Base-by-base conservation (phyloP, 2,888 invertebrate species). In the Parasteatoda lunata region DNA sequence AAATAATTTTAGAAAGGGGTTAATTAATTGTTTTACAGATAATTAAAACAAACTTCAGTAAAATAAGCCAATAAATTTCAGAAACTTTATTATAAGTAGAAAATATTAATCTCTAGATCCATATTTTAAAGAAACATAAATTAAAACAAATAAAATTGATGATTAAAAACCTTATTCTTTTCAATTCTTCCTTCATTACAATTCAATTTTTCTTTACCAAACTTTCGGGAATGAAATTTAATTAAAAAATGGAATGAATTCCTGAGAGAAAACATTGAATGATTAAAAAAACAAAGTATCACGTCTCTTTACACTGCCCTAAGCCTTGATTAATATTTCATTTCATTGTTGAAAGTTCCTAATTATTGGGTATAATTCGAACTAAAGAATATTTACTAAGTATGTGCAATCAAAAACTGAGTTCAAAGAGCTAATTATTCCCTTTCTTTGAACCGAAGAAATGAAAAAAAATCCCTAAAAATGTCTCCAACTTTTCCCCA, bases 401-500 rank as follows among this genome's bases (percentile, higher is more conserved):
- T 30, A 76, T 49, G 69, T 45, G 76, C 64, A 77, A 71, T 83
- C 72, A 77, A 78, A 78, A 77, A 66, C 66, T 47, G 78, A 76
- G 65, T 77, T 83, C 82, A 84, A 84, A 77, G 65, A 77, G 52
- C 77, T 72, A 84, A 84, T 84, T 84, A 84, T 84, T 84, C 77
- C 47, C 47, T 30, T 52, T 15, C 13, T 30, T 64, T 15, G 52
- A 68, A 72, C 59, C 59, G 59, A 59, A 59, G n/a, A n/a, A 59
- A 59, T 13, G n/a, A n/a, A 59, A 59, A n/a, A 13, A 13, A 13
- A 13, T 13, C 9, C 9, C 9, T 13, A 59, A 59, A n/a, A 59
- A 59, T 59, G 6, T 59, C n/a, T 59, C 59, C 59, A 71, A 69
- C 48, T 54, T 80, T 73, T 66, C 66, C 72, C 72, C 70, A 4